Percentiles rank a stretch among this genome's conserved stretches.
Evolutionary conservation across 2,113 vertebrate genomes (phyloP).

Genomic region (Centropus bengalensis): DNA sequence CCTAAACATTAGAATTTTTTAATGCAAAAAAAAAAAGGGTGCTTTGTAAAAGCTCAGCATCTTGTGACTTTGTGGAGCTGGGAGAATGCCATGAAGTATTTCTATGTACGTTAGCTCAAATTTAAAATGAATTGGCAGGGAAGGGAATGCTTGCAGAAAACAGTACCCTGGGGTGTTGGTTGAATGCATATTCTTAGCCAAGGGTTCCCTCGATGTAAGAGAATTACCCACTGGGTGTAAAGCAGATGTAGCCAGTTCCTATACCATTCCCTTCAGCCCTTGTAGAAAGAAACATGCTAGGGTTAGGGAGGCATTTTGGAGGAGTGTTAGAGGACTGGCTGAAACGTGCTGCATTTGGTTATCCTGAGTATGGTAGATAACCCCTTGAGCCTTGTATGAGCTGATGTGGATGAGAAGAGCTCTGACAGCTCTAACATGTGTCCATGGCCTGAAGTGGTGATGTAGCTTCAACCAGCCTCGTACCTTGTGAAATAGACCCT

Average conservation of each 20-base stretch:
- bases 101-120: constrained; percentile 10
- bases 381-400: constrained; percentile 11
- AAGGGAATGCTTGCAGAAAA: constrained; percentile 39
- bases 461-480: not conserved
- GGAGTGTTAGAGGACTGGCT: not conserved
- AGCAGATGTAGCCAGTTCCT: constrained; percentile 7
- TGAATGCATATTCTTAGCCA: constrained; percentile 19
- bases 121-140: constrained; percentile 66
- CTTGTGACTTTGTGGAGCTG: constrained; percentile 36
- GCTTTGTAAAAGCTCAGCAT: not conserved
- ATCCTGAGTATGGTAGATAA: not conserved
- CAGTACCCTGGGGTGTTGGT: constrained; percentile 4
- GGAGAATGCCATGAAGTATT: constrained; percentile 48
- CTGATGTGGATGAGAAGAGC: constrained; percentile 25
- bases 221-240: constrained; percentile 27
- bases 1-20: not conserved
- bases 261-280: not conserved
- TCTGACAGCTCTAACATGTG: constrained; percentile 35
- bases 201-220: not conserved
- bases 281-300: not conserved
- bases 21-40: not conserved
- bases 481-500: not conserved
- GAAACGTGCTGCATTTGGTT: not conserved
- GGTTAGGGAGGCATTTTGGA: not conserved
- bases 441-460: constrained; percentile 1